A percentile compares a stretch with the other conserved stretches of the same genome.
phyloP scores from a whole-genome alignment of 2,888 invertebrate species.

The Oligia strigilis region DNA sequence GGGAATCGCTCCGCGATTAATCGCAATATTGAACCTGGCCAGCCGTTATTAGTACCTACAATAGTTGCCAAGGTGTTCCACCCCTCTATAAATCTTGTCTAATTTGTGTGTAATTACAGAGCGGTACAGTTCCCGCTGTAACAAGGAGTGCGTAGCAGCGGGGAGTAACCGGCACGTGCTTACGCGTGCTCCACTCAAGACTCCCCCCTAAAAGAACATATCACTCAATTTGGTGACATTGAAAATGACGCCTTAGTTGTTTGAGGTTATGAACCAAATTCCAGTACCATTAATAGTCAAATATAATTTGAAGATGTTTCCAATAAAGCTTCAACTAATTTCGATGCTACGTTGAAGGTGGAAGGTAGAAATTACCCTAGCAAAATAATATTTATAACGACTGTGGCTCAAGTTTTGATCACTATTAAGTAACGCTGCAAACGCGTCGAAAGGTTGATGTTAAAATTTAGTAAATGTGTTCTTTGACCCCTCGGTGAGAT shows the following conservation, averaged over 20 bases:
- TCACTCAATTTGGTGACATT: slow-evolving; percentile 46
- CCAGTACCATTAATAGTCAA: slow-evolving; percentile 37
- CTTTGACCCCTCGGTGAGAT: slow-evolving; percentile 86
- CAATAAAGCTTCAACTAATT: slow-evolving; percentile 72
- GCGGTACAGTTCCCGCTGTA: slow-evolving; percentile 88
- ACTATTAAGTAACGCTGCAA: slow-evolving; percentile 81
- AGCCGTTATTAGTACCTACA: slow-evolving; percentile 89
- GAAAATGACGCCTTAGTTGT: slow-evolving; percentile 66
- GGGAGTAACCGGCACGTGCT: slow-evolving; percentile 89
- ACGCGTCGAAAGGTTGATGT: slow-evolving; percentile 85
- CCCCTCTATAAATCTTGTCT: slow-evolving; percentile 91
- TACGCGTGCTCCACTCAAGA: slow-evolving; percentile 81
- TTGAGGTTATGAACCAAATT: slow-evolving; percentile 59
- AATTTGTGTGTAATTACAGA: slow-evolving; percentile 91
- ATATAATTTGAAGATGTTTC: slow-evolving; percentile 74
- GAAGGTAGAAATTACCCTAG: slow-evolving; percentile 78
- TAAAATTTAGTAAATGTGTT: slow-evolving; percentile 86
- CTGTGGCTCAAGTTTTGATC: slow-evolving; percentile 80
- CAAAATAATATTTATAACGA: slow-evolving; percentile 71
- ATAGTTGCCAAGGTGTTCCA: slow-evolving; percentile 90
- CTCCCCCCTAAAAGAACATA: slow-evolving; percentile 65
- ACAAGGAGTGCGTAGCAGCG: slow-evolving; percentile 90
- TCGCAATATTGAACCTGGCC: slow-evolving; percentile 88
- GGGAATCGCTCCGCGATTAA: slow-evolving; percentile 82
- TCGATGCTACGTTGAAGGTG: slow-evolving; percentile 75